phyloP scores from a whole-genome alignment of 1,140 invertebrate species.

The Plectus sambesii region DNA sequence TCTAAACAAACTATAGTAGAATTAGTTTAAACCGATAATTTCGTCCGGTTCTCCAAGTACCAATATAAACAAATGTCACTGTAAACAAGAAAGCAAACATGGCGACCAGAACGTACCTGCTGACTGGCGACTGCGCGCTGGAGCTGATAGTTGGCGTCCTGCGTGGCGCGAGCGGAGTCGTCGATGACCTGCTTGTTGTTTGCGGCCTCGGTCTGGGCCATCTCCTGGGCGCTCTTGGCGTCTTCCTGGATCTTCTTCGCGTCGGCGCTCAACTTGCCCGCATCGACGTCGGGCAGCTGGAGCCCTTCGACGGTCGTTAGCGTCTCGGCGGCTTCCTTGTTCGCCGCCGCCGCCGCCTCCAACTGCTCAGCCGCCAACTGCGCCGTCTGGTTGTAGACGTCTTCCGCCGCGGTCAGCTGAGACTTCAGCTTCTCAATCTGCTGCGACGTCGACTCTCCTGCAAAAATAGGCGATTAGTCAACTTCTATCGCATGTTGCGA shows the following conservation, averaged over 20 bases:
- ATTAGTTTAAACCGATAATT: too few relatives aligned
- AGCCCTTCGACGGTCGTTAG: slow-evolving; percentile 37
- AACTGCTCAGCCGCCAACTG: slow-evolving; percentile 39
- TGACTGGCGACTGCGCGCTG: slow-evolving; percentile 17
- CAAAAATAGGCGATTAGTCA: too few relatives aligned
- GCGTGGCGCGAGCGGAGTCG: slow-evolving; percentile 5
- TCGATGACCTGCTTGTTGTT: slow-evolving; percentile 18
- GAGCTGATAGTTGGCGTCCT: slow-evolving; percentile 27
- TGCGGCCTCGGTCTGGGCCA: slow-evolving; percentile 4
- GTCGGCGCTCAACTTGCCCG: slow-evolving; percentile 19
- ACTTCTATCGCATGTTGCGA: too few relatives aligned
- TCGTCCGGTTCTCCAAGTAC: too few relatives aligned
- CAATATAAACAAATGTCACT: too few relatives aligned
- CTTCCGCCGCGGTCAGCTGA: slow-evolving; percentile 25
- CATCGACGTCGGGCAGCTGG: slow-evolving; percentile 35
- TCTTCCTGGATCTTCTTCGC: slow-evolving; percentile 14
- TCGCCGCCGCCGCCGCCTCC: slow-evolving; percentile 27
- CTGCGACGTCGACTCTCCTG: slow-evolving; percentile 4
- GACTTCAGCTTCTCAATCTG: slow-evolving; percentile 26
- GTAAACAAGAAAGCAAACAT: too few relatives aligned
- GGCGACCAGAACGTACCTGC: too few relatives aligned
- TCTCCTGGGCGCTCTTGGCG: slow-evolving; percentile 10
- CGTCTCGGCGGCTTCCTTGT: slow-evolving; percentile 23
- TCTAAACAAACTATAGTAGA: too few relatives aligned
- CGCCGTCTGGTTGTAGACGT: slow-evolving; percentile 34